Conservation (phyloP, 1,140 invertebrate species). For the Saccostrea echinata region DNA sequence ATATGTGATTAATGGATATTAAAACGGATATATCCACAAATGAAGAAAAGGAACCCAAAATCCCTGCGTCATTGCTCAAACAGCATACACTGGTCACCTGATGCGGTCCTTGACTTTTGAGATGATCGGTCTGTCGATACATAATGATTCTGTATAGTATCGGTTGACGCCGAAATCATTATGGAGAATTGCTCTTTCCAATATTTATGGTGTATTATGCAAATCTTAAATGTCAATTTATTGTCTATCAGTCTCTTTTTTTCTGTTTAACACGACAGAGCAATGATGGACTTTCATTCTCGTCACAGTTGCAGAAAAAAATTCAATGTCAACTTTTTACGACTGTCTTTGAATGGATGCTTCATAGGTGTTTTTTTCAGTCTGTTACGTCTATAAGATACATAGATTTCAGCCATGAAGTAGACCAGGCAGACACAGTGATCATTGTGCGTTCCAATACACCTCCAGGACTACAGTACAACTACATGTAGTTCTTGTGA, state of each 20-base stretch:
- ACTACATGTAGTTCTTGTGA: no score
- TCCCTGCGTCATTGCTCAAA: neutral
- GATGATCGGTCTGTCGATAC: neutral
- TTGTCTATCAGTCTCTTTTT: neutral
- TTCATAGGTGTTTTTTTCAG: no score
- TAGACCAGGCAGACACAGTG: no score
- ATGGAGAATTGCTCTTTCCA: neutral
- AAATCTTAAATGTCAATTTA: neutral
- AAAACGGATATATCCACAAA: no score
- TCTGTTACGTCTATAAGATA: no score
- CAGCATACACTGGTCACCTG: neutral
- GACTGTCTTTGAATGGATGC: no score
- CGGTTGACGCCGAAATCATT: neutral
- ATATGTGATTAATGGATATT: no score
- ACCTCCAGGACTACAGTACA: no score
- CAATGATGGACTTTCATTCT: neutral
- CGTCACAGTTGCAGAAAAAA: no score
- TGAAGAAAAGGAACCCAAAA: neutral
- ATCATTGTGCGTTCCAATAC: no score
- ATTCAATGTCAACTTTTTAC: no score
- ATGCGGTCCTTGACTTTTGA: slow-evolving; percentile 13
- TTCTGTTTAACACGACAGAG: neutral
- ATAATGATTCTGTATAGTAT: neutral
- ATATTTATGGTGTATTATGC: neutral
- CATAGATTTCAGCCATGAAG: no score